Evolutionary conservation across 2,797 vertebrate species (phyloP), one percentile per base, ranked within the genome.

Genomic region (Etheostoma nigrum): DNA sequence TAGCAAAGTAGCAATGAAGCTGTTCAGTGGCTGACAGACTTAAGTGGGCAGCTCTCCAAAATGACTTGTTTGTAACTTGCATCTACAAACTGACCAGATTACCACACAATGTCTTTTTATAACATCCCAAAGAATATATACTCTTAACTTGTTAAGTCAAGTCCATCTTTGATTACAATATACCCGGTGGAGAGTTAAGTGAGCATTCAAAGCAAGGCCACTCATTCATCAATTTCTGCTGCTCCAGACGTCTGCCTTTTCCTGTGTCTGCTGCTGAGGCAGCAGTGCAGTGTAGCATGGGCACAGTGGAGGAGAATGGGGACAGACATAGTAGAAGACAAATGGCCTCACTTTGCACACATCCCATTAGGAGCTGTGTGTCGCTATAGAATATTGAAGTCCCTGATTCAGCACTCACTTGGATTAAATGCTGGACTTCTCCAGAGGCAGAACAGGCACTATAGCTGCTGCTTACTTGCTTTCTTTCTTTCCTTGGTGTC

Each of bases 321-420:
- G 88, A 82, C 76, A 74, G 86, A 74, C 67, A 15, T 21, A 83
- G 84, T 53, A 61, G 79, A 92, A 94, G 94, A 96, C 89, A 87
- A 94, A 95, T 94, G 91, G 88, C 84, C 84, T 64, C 30, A 65
- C 80, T 88, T 84, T 82, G 78, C 62, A 69, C 79, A 40, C 77
- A 86, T 91, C 81, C 94, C 89, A 91, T 94, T 93, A 92, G 88
- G 84, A 91, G 88, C 76, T 80, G 75, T 65, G 88, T 86, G 88
- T 84, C 60, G 66, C 89, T 78, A 18, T 76, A 78, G 84, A 91
- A 90, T 83, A 84, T 78, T 33, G 57, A 74, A 74, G 74, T 79
- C 67, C 84, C 91, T 95, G 94, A 95, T 86, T 95, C 95, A 94
- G 94, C 94, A 89, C 89, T 93, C 87, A 78, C 64, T 72, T 62